A percentile compares a stretch with the other conserved stretches of the same genome.
Conservation (phyloP, 2,113 vertebrate species). For the Psephotus haematonotus region DNA sequence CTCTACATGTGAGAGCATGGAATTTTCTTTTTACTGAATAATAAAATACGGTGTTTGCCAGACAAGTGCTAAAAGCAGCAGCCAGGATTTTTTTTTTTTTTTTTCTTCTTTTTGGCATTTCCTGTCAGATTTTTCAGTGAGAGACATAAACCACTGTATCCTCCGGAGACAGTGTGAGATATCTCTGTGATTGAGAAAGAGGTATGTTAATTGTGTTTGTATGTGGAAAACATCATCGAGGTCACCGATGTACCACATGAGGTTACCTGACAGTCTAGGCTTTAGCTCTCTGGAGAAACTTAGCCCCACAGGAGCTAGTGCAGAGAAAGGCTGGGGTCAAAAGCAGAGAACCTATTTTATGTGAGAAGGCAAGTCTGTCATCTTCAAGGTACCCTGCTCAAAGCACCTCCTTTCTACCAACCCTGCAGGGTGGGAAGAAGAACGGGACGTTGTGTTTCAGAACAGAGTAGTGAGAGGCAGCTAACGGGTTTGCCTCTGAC, state of each 20-base stretch:
- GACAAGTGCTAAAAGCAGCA: not conserved
- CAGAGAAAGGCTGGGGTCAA: not conserved
- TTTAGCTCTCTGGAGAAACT: not conserved
- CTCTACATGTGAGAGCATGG: conserved; percentile 12
- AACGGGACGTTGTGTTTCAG: not conserved
- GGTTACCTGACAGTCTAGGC: not conserved
- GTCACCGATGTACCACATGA: not conserved
- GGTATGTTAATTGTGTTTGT: not conserved
- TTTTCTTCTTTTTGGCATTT: not conserved
- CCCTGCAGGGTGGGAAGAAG: not conserved
- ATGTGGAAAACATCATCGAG: not conserved
- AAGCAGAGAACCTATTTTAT: not conserved
- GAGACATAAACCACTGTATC: not conserved
- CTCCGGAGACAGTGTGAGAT: not conserved
- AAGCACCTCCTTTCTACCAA: not conserved
- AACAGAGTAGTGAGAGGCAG: not conserved
- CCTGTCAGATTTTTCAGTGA: not conserved
- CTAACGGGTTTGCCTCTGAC: not conserved
- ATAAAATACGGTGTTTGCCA: not conserved
- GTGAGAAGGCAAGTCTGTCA: not conserved
- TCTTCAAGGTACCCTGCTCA: not conserved
- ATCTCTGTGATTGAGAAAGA: not conserved
- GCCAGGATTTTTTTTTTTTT: not conserved
- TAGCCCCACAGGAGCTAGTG: not conserved
- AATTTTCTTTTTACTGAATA: conserved; percentile 26